Conservation (phyloP, 1,140 invertebrate genomes). For the Grapholita molesta region DNA sequence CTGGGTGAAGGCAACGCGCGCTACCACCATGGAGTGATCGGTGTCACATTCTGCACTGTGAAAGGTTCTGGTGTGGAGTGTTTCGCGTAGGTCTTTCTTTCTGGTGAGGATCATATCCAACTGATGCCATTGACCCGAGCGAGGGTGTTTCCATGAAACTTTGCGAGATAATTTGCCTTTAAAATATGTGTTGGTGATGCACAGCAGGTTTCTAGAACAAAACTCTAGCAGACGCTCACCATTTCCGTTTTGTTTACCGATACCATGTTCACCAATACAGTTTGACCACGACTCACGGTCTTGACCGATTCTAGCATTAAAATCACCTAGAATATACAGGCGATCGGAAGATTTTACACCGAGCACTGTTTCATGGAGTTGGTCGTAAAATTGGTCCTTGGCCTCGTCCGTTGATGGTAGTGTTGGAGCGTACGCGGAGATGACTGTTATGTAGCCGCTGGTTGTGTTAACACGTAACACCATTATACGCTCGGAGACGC, state of each 20-base stretch:
- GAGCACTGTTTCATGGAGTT: neutral
- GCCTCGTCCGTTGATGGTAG: neutral
- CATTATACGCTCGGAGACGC: conserved; percentile 19
- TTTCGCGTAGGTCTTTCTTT: neutral
- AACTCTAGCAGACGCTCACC: conserved; percentile 23
- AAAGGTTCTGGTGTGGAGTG: neutral
- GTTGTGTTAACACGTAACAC: neutral
- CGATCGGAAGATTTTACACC: neutral
- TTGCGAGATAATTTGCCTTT: too few species aligned
- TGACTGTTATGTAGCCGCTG: conserved; percentile 19
- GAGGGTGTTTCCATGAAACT: too few species aligned
- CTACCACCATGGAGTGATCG: conserved; percentile 6
- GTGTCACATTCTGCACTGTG: conserved; percentile 10
- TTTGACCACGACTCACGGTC: conserved; percentile 16
- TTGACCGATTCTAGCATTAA: conserved; percentile 23
- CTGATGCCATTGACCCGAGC: too few species aligned
- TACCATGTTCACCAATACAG: conserved; percentile 21
- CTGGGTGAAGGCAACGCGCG: neutral
- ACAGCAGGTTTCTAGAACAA: neutral
- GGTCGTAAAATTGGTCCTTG: neutral
- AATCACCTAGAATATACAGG: neutral
- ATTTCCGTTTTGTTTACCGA: conserved; percentile 24
- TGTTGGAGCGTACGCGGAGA: conserved; percentile 18
- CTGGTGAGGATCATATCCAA: neutral
- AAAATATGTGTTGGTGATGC: too few species aligned